Evolutionary conservation across 2,888 invertebrate species (phyloP).

Genomic region (Epinotia demarniana): DNA sequence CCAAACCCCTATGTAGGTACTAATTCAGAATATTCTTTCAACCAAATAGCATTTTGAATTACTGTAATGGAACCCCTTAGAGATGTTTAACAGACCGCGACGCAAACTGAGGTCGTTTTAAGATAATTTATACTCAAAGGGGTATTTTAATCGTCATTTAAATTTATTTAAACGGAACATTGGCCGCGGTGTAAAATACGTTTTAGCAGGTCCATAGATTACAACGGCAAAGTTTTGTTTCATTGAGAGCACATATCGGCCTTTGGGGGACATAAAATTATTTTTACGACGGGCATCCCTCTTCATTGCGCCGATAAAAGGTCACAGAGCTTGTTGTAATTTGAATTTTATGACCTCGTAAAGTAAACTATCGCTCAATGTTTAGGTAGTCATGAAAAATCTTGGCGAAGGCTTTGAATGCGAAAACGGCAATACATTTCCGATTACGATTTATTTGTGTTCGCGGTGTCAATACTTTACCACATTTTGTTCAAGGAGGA

Average conservation of each 20-base stretch:
- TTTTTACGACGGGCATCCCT: slow-evolving; percentile 56
- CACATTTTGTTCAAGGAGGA: too few relatives aligned
- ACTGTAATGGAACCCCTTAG: slow-evolving; percentile 35
- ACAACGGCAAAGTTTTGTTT: slow-evolving; percentile 50
- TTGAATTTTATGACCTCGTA: slow-evolving; percentile 58
- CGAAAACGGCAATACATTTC: slow-evolving; percentile 29
- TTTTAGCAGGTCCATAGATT: slow-evolving; percentile 39
- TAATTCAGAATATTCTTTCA: slow-evolving; percentile 34
- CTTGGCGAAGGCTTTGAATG: slow-evolving; percentile 35
- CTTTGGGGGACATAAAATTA: slow-evolving; percentile 50
- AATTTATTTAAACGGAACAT: slow-evolving; percentile 45
- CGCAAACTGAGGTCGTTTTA: slow-evolving; percentile 41
- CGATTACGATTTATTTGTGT: slow-evolving; percentile 27
- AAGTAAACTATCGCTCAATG: slow-evolving; percentile 53
- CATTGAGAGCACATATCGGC: slow-evolving; percentile 48
- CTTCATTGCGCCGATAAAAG: slow-evolving; percentile 58
- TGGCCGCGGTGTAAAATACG: slow-evolving; percentile 47
- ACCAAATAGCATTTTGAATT: slow-evolving; percentile 41
- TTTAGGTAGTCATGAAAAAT: slow-evolving; percentile 39
- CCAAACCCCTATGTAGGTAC: slow-evolving; percentile 9
- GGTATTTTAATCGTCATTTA: slow-evolving; percentile 42
- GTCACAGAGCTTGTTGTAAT: slow-evolving; percentile 58
- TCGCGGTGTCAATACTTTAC: slow-evolving; percentile 1
- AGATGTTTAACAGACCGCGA: slow-evolving; percentile 43
- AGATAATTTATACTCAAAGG: slow-evolving; percentile 43